phyloP scores from a whole-genome alignment of 2,888 invertebrate species.

The Oxytorus armatus region DNA sequence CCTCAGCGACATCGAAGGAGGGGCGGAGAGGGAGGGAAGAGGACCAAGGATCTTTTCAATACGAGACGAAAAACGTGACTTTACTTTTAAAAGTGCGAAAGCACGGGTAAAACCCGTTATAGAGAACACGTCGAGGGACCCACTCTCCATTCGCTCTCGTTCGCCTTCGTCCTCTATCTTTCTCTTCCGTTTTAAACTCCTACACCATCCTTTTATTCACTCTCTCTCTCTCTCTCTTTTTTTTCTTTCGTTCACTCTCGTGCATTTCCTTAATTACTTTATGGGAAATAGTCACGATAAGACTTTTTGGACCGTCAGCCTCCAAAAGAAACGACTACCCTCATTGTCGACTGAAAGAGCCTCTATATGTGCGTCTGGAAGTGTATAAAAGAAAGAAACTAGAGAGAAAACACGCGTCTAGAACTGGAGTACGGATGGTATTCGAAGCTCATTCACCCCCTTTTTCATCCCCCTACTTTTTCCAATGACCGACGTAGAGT shows the following conservation, averaged over 20 bases:
- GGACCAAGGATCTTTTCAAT: constrained; percentile 65
- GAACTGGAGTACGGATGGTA: no score
- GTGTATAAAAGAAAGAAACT: no score
- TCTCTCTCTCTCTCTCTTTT: constrained; percentile 47
- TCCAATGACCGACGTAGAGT: no score
- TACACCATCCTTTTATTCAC: constrained; percentile 2
- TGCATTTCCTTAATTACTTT: constrained; percentile 76
- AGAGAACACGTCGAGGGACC: constrained; percentile 40
- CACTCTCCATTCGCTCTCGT: constrained; percentile 50
- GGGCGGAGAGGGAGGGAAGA: not conserved
- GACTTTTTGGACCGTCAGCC: constrained; percentile 56
- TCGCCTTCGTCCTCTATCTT: constrained; percentile 21
- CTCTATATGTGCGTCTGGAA: not conserved
- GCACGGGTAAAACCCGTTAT: constrained; percentile 46
- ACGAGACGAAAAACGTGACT: constrained; percentile 69
- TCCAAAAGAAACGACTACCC: not conserved
- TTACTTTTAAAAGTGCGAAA: constrained; percentile 66
- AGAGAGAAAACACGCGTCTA: no score
- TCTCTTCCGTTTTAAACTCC: constrained; percentile 3
- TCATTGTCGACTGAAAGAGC: constrained; percentile 1
- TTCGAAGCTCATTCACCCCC: no score
- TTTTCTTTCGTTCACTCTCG: constrained; percentile 55
- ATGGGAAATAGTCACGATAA: constrained; percentile 72
- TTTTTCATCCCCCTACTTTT: no score
- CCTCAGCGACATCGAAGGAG: not conserved